Evolutionary conservation across 1,140 invertebrate species (phyloP).

Genomic region (Acromyrmex echinatior): DNA sequence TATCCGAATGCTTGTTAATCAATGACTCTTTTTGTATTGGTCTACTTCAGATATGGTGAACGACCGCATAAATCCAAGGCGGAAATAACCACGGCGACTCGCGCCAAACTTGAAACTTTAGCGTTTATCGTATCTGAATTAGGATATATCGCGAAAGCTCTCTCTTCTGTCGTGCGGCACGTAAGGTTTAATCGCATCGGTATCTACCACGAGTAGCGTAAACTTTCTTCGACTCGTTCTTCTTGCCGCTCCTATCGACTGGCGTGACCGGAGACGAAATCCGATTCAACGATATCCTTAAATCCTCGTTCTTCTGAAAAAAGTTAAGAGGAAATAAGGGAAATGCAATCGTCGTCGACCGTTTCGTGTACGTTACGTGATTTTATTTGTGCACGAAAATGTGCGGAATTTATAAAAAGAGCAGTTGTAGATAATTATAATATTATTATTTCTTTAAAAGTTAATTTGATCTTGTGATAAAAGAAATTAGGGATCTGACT

Average conservation of each 20-base stretch:
- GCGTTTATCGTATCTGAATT: slow-evolving; percentile 35
- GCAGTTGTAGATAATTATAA: neutral
- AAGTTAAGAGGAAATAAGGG: neutral
- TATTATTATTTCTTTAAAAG: neutral
- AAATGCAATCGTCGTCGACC: neutral
- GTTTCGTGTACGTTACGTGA: neutral
- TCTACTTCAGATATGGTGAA: slow-evolving; percentile 18
- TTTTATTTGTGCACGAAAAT: slow-evolving; percentile 16
- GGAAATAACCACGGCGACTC: slow-evolving; percentile 32
- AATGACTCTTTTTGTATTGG: neutral
- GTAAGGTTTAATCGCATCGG: slow-evolving; percentile 31
- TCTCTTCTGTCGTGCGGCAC: slow-evolving; percentile 24
- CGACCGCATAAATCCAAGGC: slow-evolving; percentile 2
- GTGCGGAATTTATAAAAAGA: too few relatives aligned
- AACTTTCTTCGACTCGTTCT: slow-evolving; percentile 57
- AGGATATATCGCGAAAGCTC: slow-evolving; percentile 45
- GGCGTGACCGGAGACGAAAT: neutral
- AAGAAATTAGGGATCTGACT: neutral
- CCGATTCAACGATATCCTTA: slow-evolving; percentile 16
- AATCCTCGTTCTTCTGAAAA: slow-evolving; percentile 13
- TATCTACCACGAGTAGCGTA: slow-evolving; percentile 67
- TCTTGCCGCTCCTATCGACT: neutral
- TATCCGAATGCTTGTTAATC: neutral
- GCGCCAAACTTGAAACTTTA: slow-evolving; percentile 42
- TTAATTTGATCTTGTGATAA: slow-evolving; percentile 5